Evolutionary conservation across 2,113 vertebrate species (phyloP).

Genomic region (Vulpes lagopus): DNA sequence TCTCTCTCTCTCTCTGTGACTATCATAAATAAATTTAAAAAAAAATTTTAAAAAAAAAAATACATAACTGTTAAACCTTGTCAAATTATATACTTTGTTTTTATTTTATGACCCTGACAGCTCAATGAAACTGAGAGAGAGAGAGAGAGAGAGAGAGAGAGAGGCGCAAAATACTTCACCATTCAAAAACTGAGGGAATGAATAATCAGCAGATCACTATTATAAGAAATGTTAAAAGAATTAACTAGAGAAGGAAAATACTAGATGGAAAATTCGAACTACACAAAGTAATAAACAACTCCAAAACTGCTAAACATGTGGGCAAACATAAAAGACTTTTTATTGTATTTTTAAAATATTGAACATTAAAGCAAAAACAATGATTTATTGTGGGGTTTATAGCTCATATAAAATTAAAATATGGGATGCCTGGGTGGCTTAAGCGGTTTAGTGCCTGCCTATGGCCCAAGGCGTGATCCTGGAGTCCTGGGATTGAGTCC

Average conservation of each 20-base stretch:
- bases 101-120: background rate
- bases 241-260: background rate
- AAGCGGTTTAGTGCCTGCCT: no score
- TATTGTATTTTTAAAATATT: background rate
- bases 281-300: background rate
- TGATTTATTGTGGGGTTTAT: background rate
- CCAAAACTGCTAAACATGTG: background rate
- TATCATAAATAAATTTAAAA: no score
- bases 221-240: background rate
- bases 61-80: background rate
- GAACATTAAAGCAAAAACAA: background rate
- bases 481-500: no score
- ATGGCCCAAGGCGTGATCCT: no score
- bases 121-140: background rate
- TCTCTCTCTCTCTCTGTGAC: no score
- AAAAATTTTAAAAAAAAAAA: no score
- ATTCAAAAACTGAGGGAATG: background rate
- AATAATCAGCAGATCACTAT: background rate
- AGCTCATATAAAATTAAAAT: background rate
- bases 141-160: no score
- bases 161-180: background rate
- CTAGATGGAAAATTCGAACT: background rate
- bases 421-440: no score
- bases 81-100: background rate
- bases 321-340: background rate